These are phyloP conservation scores for Sesia apiformis DNA, from an alignment of 2,888 invertebrate genomes.

Conservation along the genomic window DNA sequence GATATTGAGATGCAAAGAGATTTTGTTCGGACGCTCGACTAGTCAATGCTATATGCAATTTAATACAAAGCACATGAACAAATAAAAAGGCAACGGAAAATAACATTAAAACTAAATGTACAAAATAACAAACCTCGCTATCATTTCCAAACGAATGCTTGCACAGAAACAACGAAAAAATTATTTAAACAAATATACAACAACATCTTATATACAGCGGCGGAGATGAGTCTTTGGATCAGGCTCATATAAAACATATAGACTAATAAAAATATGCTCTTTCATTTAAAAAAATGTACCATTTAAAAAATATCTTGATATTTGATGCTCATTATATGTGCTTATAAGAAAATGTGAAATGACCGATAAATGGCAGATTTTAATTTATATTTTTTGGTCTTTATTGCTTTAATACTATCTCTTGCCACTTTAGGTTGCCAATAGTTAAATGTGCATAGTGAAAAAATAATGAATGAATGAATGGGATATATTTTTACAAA, in stretches of 20 bases:
- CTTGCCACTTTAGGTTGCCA: neutral
- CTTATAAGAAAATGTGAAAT: no score
- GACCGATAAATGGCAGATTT: no score
- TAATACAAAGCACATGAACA: neutral
- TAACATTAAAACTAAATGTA: conserved; percentile 11
- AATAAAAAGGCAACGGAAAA: neutral
- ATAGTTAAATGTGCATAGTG: no score
- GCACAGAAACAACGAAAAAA: conserved; percentile 42
- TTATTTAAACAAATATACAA: conserved; percentile 6
- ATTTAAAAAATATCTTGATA: no score
- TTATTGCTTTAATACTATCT: neutral
- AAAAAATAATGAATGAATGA: no score
- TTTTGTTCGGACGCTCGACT: neutral
- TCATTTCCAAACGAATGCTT: conserved; percentile 77
- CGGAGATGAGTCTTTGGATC: no score
- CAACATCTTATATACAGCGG: conserved; percentile 1
- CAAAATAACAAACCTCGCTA: conserved; percentile 71
- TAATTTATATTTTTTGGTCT: neutral
- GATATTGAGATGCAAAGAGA: no score
- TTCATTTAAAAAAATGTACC: no score
- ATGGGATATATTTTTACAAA: no score
- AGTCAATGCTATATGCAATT: neutral
- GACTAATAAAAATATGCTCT: no score
- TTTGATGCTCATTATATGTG: no score
- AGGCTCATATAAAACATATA: no score